These are phyloP conservation scores for Orthochromis indermauri DNA, from an alignment of 2,113 vertebrate genomes.

Conservation along the genomic window DNA sequence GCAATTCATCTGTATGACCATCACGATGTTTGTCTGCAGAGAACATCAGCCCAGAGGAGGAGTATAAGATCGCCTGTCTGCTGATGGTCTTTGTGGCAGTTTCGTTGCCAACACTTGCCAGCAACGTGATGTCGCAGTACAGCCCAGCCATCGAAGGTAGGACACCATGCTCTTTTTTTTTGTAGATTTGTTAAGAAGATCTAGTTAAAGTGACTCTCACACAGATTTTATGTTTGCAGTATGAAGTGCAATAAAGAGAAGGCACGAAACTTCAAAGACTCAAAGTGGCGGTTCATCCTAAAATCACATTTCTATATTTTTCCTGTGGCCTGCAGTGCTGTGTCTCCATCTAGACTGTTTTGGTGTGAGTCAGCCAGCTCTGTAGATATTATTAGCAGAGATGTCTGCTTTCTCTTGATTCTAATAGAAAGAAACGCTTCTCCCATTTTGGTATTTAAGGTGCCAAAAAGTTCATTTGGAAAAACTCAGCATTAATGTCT, in stretches of 20 bases:
- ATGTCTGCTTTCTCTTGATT: neutral
- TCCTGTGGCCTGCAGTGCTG: neutral
- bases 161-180: neutral
- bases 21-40: constrained; percentile 63
- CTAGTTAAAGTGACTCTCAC: neutral
- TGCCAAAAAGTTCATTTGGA: neutral
- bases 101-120: constrained; percentile 91
- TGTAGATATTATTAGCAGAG: neutral
- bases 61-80: constrained; percentile 98
- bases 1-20: neutral
- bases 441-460: neutral
- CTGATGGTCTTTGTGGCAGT: constrained; percentile 99
- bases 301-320: neutral
- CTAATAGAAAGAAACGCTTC: neutral
- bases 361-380: neutral
- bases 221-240: neutral
- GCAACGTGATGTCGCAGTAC: constrained; percentile 98
- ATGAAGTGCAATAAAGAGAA: neutral
- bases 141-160: constrained; percentile 97
- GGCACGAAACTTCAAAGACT: accelerated
- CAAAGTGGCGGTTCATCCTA: neutral
- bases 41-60: constrained; percentile 98
- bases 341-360: neutral
- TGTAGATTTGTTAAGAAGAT: neutral
- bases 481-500: neutral